Evolutionary conservation across 2,888 invertebrate genomes (phyloP).

Genomic region (Thera britannica): DNA sequence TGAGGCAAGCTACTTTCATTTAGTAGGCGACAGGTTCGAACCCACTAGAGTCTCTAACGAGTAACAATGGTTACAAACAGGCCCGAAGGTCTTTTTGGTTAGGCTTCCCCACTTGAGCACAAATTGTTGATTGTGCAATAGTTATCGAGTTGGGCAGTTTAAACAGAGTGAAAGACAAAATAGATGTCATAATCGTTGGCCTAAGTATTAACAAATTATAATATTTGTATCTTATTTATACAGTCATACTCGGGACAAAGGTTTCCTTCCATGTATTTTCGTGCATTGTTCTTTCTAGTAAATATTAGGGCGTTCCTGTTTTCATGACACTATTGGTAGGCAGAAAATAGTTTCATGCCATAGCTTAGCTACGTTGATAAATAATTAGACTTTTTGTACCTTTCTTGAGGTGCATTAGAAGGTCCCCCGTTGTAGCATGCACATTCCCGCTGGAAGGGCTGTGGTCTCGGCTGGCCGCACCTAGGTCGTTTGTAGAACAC

Average conservation of each 20-base stretch:
- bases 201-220: too few relatives aligned
- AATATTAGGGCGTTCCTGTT: too few relatives aligned
- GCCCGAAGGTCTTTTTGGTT: not conserved
- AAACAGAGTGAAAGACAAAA: not conserved
- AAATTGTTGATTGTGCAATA: not conserved
- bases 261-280: too few relatives aligned
- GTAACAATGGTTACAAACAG: not conserved
- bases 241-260: too few relatives aligned
- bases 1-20: too few relatives aligned
- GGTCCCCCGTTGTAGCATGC: constrained; percentile 59
- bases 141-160: not conserved
- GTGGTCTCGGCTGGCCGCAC: constrained; percentile 74
- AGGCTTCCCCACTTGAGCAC: not conserved
- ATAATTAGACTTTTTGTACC: constrained; percentile 43
- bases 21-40: too few relatives aligned
- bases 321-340: too few relatives aligned
- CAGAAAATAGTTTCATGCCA: too few relatives aligned
- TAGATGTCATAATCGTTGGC: not conserved
- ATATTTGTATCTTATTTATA: too few relatives aligned
- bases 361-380: too few relatives aligned
- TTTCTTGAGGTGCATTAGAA: constrained; percentile 66
- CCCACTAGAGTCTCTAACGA: too few relatives aligned
- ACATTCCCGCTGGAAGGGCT: constrained; percentile 68
- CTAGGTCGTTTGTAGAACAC: constrained; percentile 73
- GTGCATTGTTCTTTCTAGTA: too few relatives aligned